Evolutionary conservation across 2,113 vertebrate genomes (phyloP).

Genomic region (Rutilus rutilus): DNA sequence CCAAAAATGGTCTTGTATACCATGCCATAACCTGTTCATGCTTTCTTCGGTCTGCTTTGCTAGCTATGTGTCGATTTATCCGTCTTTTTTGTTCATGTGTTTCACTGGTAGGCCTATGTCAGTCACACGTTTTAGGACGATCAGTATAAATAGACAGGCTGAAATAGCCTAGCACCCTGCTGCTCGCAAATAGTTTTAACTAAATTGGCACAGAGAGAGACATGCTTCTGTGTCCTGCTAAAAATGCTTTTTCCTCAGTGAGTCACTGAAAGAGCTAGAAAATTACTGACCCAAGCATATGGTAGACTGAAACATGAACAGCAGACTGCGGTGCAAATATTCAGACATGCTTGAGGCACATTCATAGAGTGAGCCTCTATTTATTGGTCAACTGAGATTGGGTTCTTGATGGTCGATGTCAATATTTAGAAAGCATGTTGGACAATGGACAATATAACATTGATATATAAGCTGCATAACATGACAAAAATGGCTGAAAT

Average conservation of each 20-base stretch:
- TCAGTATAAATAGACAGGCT: slow-evolving; percentile 56
- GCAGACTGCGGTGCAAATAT: neutral
- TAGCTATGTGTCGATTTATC: neutral
- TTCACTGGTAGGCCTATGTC: slow-evolving; percentile 18
- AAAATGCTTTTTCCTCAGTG: slow-evolving; percentile 6
- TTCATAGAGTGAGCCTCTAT: neutral
- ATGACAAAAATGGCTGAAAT: too few relatives aligned
- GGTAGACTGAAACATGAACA: neutral
- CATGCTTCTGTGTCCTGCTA: slow-evolving; percentile 23
- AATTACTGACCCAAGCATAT: neutral
- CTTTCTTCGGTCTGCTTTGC: neutral
- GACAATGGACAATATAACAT: neutral
- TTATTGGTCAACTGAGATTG: neutral
- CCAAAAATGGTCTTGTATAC: neutral
- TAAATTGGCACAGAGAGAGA: slow-evolving; percentile 47
- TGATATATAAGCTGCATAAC: neutral
- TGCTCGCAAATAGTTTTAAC: slow-evolving; percentile 49
- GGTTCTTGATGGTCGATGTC: neutral
- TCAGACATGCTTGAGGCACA: neutral
- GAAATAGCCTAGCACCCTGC: slow-evolving; percentile 55
- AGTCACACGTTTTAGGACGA: slow-evolving; percentile 45
- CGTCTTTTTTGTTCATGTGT: neutral
- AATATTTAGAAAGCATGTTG: neutral
- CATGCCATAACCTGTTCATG: neutral
- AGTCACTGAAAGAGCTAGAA: neutral